Evolutionary conservation across 2,113 vertebrate species (phyloP), one percentile per base, ranked within the genome.

Genomic region (Colistium nudipinnis): DNA sequence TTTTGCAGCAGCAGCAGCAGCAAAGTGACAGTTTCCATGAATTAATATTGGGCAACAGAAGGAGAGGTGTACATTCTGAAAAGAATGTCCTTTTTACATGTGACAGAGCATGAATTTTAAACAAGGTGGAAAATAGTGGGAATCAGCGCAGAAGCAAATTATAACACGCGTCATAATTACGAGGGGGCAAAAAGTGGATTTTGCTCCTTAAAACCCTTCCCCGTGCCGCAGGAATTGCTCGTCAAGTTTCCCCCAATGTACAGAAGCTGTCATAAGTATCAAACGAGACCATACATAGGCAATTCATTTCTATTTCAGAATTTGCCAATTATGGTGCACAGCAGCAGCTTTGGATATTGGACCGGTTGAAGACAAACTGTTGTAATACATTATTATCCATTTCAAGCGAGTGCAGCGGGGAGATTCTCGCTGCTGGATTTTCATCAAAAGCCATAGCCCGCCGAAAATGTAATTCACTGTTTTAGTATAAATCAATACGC

Each of bases 401-500:
- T 89, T 85, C 78, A 82, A 62, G 73, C 70, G 41, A 54, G 84
- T 57, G 67, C 22, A 74, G 72, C 68, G 55, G 68, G 75, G 73
- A 83, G 86, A 81, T 81, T 85, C 90, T 88, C 87, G 60, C 86
- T 49, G 78, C 69, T 80, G 81, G 84, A 86, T 83, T 87, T 89
- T 83, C 81, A 87, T 87, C 83, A 88, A 36, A 88, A 84, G 79
- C 80, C 84, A 90, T 78, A 61, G 84, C 86, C 82, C 62, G 83
- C 85, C 89, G 83, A 88, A 89, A 88, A 85, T 87, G 86, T 83
- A 86, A 90, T 91, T 84, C 85, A 88, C 77, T 86, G 81, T 86
- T 90, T 90, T 89, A 83, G 79, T 87, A 85, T 85, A 84, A 90
- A 91, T 91, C 89, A 90, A 90, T 90, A 90, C 80, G 71, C 47